phyloP scores from a whole-genome alignment of 2,113 vertebrate genomes.

The Microtus richardsoni region DNA sequence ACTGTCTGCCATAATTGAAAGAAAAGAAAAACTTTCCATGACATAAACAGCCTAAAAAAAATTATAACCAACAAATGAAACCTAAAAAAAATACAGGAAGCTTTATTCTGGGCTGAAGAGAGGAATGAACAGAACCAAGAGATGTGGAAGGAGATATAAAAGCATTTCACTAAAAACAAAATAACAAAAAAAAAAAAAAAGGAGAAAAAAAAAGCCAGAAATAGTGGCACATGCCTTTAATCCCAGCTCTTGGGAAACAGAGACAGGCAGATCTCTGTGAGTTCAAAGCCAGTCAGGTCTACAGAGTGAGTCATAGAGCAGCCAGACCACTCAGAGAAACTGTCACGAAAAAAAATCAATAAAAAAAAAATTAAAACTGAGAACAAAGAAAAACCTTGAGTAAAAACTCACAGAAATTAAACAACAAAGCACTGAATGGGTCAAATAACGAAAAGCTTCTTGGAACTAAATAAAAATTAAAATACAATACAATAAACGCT shows the following conservation, averaged over 20 bases:
- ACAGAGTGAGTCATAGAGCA: neutral
- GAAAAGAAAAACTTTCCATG: neutral
- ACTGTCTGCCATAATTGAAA: neutral
- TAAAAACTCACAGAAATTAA: neutral
- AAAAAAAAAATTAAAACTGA: neutral
- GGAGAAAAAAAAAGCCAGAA: neutral
- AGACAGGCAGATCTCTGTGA: neutral
- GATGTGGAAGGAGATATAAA: neutral
- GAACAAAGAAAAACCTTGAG: neutral
- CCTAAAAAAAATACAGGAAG: neutral
- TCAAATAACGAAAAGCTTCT: neutral
- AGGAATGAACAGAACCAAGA: neutral
- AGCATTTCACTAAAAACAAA: neutral
- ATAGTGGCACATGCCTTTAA: neutral
- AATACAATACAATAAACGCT: neutral
- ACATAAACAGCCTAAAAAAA: neutral
- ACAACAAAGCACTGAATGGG: neutral
- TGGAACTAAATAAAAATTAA: neutral
- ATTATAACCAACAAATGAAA: neutral
- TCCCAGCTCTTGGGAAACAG: neutral
- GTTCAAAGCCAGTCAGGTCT: neutral
- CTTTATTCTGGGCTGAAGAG: neutral
- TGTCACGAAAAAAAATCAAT: neutral
- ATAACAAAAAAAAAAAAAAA: neutral
- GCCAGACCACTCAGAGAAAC: neutral